Evolutionary conservation across 2,113 vertebrate species (phyloP).

Genomic region (Narcine bancroftii): DNA sequence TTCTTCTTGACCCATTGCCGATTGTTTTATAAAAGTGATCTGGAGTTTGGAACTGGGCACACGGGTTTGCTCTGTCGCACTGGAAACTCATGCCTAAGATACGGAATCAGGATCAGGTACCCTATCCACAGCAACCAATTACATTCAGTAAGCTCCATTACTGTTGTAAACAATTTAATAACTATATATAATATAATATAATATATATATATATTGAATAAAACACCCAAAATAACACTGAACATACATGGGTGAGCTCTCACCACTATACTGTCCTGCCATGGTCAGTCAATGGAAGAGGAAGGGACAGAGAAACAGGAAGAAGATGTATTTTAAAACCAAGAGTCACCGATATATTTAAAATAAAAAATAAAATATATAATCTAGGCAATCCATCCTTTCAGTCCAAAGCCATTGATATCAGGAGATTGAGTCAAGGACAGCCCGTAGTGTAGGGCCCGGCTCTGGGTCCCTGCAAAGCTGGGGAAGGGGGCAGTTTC

Average conservation of each 20-base stretch:
- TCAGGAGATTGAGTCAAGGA: not conserved
- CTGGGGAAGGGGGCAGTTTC: not conserved
- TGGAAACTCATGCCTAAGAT: no score
- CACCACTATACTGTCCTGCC: constrained; percentile 1
- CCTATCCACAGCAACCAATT: not conserved
- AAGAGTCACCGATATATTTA: constrained; percentile 34
- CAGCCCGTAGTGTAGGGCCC: not conserved
- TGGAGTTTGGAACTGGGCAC: no score
- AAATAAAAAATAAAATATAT: constrained; percentile 33
- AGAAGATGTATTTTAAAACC: constrained; percentile 17
- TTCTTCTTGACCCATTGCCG: no score
- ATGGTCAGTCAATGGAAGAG: not conserved
- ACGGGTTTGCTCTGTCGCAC: no score
- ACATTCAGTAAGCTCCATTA: not conserved
- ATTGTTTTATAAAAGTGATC: no score
- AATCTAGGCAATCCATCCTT: not conserved
- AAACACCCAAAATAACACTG: constrained; percentile 35
- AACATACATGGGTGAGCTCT: not conserved
- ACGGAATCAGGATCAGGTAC: not conserved
- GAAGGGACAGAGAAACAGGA: not conserved
- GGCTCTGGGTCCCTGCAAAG: not conserved
- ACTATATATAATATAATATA: constrained; percentile 34
- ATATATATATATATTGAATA: constrained; percentile 24
- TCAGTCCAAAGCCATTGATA: not conserved
- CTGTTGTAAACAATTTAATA: constrained; percentile 36